Evolutionary conservation across 2,113 vertebrate species (phyloP).

Genomic region (Notechis scutatus): DNA sequence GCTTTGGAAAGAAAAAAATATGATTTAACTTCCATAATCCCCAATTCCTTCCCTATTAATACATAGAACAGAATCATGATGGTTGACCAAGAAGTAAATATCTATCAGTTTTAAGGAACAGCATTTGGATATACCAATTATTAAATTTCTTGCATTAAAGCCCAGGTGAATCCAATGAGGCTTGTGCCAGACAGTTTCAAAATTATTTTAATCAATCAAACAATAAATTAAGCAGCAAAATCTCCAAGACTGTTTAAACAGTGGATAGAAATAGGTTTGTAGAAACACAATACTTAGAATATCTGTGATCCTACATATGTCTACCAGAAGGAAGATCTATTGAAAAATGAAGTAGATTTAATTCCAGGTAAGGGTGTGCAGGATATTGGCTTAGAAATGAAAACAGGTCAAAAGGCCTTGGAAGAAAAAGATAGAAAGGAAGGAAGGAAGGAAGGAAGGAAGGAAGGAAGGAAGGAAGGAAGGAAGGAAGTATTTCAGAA

Average conservation of each 20-base stretch:
- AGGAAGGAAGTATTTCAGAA: not conserved
- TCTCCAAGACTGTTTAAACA: not conserved
- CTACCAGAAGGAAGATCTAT: not conserved
- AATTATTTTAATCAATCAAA: not conserved
- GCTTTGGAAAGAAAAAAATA: not conserved
- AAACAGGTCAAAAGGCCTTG: not conserved
- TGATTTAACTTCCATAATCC: not conserved
- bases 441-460: too few species aligned
- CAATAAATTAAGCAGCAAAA: not conserved
- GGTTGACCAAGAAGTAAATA: not conserved
- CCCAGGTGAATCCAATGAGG: not conserved
- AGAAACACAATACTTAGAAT: not conserved
- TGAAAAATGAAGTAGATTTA: not conserved
- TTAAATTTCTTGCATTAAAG: not conserved
- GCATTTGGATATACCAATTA: not conserved
- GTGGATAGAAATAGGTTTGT: not conserved
- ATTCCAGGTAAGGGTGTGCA: not conserved
- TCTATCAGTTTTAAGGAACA: not conserved
- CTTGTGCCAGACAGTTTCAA: not conserved
- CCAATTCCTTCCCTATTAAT: not conserved
- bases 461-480: too few species aligned
- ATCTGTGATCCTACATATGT: not conserved
- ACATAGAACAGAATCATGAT: not conserved
- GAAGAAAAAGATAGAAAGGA: not conserved
- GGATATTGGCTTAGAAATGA: not conserved